Evolutionary conservation across 1,140 invertebrate species (phyloP).

Genomic region (Leptinotarsa undecemlineata): DNA sequence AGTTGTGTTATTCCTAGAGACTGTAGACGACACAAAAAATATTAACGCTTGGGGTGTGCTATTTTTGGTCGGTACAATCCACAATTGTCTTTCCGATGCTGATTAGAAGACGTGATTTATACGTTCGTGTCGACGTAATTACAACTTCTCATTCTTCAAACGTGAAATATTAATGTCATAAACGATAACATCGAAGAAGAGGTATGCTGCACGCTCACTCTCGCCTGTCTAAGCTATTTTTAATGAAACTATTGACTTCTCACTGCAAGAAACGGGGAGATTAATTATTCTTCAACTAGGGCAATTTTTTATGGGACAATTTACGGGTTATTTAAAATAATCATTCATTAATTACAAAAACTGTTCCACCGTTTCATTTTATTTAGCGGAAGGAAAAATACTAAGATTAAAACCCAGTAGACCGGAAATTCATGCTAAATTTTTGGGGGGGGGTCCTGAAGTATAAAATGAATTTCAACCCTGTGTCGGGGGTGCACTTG

Average conservation of each 20-base stretch:
- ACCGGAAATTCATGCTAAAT: no score
- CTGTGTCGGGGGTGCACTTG: no score
- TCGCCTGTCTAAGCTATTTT: slow-evolving; percentile 4
- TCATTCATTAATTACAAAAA: no score
- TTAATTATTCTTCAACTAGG: no score
- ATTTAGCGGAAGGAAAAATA: no score
- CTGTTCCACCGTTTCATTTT: no score
- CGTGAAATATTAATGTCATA: slow-evolving; percentile 39
- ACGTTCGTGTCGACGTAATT: slow-evolving; percentile 35
- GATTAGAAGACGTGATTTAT: slow-evolving; percentile 42
- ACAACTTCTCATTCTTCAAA: slow-evolving; percentile 35
- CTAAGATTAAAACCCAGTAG: no score
- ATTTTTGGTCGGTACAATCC: slow-evolving; percentile 34
- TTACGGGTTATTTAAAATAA: no score
- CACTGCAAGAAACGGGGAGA: not conserved
- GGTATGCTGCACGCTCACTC: slow-evolving; percentile 3
- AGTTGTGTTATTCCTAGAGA: slow-evolving; percentile 43
- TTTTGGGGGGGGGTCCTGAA: no score
- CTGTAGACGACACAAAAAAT: slow-evolving; percentile 40
- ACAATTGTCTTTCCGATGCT: slow-evolving; percentile 35
- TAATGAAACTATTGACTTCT: not conserved
- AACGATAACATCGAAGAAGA: slow-evolving; percentile 32
- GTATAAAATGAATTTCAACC: no score
- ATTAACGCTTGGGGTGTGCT: slow-evolving; percentile 36
- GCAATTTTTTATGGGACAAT: no score